These are phyloP conservation scores for Choloepus didactylus DNA, from an alignment of 2,797 vertebrate genomes.

Conservation along the genomic window DNA sequence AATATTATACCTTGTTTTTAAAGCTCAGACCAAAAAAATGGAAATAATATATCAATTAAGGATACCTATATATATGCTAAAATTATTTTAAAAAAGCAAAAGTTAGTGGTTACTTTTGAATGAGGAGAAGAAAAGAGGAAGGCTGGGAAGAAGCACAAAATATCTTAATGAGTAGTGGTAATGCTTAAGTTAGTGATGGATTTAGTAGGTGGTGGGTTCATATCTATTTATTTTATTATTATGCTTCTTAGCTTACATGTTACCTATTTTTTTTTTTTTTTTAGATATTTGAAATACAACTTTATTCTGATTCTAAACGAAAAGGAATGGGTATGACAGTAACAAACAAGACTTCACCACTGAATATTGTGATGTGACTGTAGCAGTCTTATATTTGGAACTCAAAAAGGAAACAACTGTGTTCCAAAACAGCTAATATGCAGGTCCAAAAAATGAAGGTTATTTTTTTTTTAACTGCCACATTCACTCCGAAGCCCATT, in stretches of 20 bases:
- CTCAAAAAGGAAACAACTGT: too few species aligned
- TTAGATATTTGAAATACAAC: too few species aligned
- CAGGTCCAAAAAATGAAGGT: too few species aligned
- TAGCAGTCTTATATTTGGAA: too few species aligned
- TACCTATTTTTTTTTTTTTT: neutral
- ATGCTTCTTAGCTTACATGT: neutral
- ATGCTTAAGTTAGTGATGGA: neutral
- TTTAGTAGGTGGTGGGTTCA: neutral
- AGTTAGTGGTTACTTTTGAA: neutral
- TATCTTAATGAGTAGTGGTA: neutral
- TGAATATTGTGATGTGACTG: too few species aligned
- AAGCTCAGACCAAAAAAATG: neutral
- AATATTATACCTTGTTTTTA: neutral
- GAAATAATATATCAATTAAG: neutral
- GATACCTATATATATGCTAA: neutral
- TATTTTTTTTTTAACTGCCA: too few species aligned
- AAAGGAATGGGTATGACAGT: too few species aligned
- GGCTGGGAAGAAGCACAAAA: neutral
- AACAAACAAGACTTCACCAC: too few species aligned
- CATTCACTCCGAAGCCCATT: too few species aligned
- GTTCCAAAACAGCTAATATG: too few species aligned
- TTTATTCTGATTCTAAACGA: too few species aligned
- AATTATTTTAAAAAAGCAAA: neutral
- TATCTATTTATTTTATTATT: conserved; percentile 33
- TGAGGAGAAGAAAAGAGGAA: neutral